phyloP scores from a whole-genome alignment of 2,888 invertebrate genomes.

The Silvanus unidentatus region DNA sequence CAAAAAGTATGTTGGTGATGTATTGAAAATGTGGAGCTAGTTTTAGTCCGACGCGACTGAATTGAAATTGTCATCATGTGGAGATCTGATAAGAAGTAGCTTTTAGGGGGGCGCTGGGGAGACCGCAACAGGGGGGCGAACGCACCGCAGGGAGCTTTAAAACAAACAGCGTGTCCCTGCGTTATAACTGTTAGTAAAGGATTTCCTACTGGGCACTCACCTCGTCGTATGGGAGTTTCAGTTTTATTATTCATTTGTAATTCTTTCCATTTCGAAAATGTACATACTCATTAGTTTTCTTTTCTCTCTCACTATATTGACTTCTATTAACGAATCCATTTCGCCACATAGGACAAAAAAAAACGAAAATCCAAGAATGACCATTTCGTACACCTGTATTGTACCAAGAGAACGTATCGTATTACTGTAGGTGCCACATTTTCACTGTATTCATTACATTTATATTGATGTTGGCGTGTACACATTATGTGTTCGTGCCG shows the following conservation, averaged over 20 bases:
- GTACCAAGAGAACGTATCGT: no score
- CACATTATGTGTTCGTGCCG: conserved; percentile 5
- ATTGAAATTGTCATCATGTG: conserved; percentile 47
- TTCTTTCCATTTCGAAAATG: conserved; percentile 13
- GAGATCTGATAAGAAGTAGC: conserved; percentile 47
- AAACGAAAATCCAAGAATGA: no score
- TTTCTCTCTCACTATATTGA: not conserved
- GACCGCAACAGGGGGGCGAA: conserved; percentile 30
- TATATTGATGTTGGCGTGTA: no score
- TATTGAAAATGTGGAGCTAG: conserved; percentile 12
- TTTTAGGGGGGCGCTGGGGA: conserved; percentile 37
- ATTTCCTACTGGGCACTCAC: conserved; percentile 42
- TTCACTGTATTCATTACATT: no score
- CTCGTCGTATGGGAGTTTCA: conserved; percentile 8
- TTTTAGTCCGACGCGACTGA: conserved; percentile 32
- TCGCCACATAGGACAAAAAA: no score
- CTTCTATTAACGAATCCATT: no score
- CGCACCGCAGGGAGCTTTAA: conserved; percentile 41
- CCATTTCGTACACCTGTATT: no score
- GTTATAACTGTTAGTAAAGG: conserved; percentile 41
- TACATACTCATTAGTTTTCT: conserved; percentile 5
- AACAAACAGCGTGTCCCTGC: conserved; percentile 44
- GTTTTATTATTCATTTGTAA: not conserved
- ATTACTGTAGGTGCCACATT: no score
- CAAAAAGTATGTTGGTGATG: conserved; percentile 8